Percentiles rank a stretch among this genome's conserved stretches.
phyloP scores from a whole-genome alignment of 2,888 invertebrate genomes.

The Cephus runcator region DNA sequence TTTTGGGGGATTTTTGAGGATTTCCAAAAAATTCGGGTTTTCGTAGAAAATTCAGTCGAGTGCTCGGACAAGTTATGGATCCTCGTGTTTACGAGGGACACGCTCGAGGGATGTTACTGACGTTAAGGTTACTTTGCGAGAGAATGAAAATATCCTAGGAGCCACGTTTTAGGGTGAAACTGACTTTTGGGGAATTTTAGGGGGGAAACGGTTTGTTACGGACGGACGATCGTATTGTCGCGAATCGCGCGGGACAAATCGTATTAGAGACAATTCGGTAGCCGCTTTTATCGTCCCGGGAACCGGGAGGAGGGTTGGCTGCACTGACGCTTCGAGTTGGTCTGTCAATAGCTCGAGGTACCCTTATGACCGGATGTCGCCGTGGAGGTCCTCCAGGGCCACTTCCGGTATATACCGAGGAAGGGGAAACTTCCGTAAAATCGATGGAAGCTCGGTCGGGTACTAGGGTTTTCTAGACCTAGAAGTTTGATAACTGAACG shows the following conservation, averaged over 20 bases:
- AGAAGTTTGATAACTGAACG: neutral
- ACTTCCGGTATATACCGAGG: neutral
- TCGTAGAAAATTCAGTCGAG: neutral
- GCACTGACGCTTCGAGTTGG: neutral
- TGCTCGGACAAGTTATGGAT: neutral
- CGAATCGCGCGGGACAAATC: slow-evolving; percentile 35
- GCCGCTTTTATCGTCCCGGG: slow-evolving; percentile 40
- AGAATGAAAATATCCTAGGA: neutral
- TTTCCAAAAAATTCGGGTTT: neutral
- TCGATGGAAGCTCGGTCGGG: neutral
- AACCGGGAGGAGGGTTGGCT: neutral
- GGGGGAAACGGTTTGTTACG: slow-evolving; percentile 13
- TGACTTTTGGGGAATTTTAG: neutral
- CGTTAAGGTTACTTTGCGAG: neutral
- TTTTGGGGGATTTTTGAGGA: neutral
- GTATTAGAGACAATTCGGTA: slow-evolving; percentile 52
- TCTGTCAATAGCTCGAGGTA: neutral
- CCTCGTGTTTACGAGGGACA: neutral
- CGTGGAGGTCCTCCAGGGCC: neutral
- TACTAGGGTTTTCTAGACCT: neutral
- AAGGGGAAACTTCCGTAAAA: neutral
- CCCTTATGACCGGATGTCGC: neutral
- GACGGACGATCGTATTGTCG: slow-evolving; percentile 16
- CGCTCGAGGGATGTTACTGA: neutral
- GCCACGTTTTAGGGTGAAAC: neutral